These are phyloP conservation scores for Helicoverpa assulta DNA, from an alignment of 2,888 invertebrate genomes.

Conservation along the genomic window DNA sequence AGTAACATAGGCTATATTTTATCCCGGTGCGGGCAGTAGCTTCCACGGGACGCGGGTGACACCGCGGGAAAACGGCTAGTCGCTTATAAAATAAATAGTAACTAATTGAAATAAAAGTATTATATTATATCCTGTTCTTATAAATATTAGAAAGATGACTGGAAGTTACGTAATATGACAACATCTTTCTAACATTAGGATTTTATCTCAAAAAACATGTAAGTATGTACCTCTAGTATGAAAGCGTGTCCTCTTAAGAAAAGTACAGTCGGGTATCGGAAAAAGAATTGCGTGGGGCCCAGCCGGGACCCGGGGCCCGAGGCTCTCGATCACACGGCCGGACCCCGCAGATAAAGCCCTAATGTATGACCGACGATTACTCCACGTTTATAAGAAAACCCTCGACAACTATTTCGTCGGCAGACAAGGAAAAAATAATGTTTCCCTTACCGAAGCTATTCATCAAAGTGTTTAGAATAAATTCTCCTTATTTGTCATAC, in stretches of 20 bases:
- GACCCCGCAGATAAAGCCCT: conserved; percentile 54
- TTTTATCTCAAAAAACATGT: neutral
- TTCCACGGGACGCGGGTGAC: too few relatives aligned
- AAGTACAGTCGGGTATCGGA: conserved; percentile 21
- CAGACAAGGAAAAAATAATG: conserved; percentile 26
- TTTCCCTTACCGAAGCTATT: conserved; percentile 23
- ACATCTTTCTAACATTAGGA: neutral
- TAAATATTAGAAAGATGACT: neutral
- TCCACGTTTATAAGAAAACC: conserved; percentile 47
- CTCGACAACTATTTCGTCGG: conserved; percentile 44
- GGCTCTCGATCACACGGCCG: conserved; percentile 45
- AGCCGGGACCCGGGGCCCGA: neutral
- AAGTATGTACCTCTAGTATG: neutral
- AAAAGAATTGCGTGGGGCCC: conserved; percentile 30
- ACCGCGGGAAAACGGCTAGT: too few relatives aligned
- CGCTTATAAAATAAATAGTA: too few relatives aligned
- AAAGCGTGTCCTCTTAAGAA: conserved; percentile 27
- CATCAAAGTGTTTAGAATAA: conserved; percentile 17
- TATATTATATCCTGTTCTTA: too few relatives aligned
- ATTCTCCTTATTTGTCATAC: neutral
- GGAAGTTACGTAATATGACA: neutral
- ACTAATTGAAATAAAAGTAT: too few relatives aligned
- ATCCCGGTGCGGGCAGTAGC: too few relatives aligned
- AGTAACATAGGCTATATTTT: too few relatives aligned
- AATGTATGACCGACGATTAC: conserved; percentile 60